phyloP scores from a whole-genome alignment of 2,113 vertebrate genomes.

The Nycticorax nycticorax region DNA sequence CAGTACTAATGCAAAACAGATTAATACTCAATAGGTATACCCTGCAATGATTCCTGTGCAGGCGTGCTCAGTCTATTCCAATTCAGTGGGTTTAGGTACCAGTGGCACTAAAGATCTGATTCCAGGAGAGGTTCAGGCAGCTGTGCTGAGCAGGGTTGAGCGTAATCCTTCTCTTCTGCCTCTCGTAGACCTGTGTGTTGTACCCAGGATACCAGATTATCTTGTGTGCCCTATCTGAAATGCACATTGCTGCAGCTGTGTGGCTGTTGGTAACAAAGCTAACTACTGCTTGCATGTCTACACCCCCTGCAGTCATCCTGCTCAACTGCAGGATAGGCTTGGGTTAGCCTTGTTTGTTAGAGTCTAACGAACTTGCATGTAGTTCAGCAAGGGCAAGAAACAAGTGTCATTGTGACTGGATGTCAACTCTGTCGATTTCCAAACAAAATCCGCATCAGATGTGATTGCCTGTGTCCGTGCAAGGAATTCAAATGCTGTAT shows the following conservation, averaged over 20 bases:
- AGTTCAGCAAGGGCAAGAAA: background rate
- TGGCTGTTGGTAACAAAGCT: background rate
- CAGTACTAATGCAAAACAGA: background rate
- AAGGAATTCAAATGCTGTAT: background rate
- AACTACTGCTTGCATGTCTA: background rate
- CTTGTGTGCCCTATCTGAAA: background rate
- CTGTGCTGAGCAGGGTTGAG: background rate
- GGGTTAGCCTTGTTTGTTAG: background rate
- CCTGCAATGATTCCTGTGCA: background rate
- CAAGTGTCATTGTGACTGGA: background rate
- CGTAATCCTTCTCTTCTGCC: background rate
- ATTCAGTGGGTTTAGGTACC: rapidly evolving
- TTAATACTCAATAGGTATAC: background rate
- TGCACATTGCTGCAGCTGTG: rapidly evolving
- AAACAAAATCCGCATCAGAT: background rate
- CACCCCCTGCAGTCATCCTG: background rate
- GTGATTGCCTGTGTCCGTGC: background rate
- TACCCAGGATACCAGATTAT: background rate
- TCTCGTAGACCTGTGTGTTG: background rate
- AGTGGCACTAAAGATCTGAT: too few relatives aligned
- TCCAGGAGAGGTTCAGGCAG: background rate
- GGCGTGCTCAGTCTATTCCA: background rate
- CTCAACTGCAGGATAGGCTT: background rate
- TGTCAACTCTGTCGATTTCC: background rate
- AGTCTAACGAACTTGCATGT: background rate